These are phyloP conservation scores for Menura novaehollandiae DNA, from an alignment of 2,113 vertebrate genomes.

Conservation along the genomic window DNA sequence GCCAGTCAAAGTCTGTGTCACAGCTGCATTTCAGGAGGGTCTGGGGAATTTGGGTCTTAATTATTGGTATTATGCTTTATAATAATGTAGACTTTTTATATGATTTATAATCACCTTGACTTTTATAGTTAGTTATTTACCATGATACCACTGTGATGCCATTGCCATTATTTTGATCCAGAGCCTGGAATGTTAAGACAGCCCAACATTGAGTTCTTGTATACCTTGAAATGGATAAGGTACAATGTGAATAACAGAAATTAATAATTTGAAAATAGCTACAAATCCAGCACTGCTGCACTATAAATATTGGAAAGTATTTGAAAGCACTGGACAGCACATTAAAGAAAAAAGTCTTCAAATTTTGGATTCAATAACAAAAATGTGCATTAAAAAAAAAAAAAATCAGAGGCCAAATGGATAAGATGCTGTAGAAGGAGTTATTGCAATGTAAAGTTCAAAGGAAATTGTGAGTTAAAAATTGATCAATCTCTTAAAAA, in stretches of 20 bases:
- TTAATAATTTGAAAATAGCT: background rate
- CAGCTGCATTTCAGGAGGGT: background rate
- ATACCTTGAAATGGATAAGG: background rate
- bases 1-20: background rate
- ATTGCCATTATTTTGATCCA: background rate
- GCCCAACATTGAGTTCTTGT: background rate
- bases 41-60: background rate
- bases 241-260: background rate
- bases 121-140: background rate
- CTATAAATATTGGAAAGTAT: background rate
- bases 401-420: background rate
- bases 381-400: background rate
- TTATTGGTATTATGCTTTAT: background rate
- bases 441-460: background rate
- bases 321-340: background rate
- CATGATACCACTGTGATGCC: background rate
- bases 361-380: background rate
- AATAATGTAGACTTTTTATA: background rate
- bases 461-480: background rate
- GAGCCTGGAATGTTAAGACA: background rate
- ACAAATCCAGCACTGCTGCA: background rate
- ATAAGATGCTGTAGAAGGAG: background rate
- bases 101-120: background rate
- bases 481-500: background rate
- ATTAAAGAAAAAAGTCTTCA: background rate